Conservation (phyloP, 2,113 vertebrate species). For the Sphyrna mokarran region DNA sequence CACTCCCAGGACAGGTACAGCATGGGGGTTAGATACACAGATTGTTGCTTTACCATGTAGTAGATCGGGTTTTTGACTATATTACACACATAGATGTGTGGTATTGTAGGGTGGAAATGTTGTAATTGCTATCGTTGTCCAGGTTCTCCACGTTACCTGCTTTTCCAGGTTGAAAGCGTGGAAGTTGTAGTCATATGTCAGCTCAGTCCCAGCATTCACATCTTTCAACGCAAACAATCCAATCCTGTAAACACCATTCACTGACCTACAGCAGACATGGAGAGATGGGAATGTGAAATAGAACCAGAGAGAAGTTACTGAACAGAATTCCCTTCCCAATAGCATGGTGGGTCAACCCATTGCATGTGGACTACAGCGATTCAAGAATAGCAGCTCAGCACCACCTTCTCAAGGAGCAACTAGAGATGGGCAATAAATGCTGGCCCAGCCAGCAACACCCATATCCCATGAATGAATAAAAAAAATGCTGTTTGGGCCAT, state of each 20-base stretch:
- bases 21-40: background rate
- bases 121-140: background rate
- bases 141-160: slow-evolving; percentile 62
- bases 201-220: slow-evolving; percentile 81
- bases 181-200: slow-evolving; percentile 98
- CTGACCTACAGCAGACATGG: slow-evolving; percentile 64
- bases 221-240: slow-evolving; percentile 92
- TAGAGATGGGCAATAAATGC: no score
- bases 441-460: no score
- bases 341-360: no score
- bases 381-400: no score
- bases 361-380: no score
- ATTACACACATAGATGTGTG: background rate
- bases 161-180: slow-evolving; percentile 96
- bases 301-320: no score
- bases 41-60: background rate
- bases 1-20: no score
- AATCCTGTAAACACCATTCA: slow-evolving; percentile 92
- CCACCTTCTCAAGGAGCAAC: no score
- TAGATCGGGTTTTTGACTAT: background rate
- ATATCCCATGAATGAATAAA: no score
- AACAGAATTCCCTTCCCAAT: no score
- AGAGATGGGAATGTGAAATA: background rate
- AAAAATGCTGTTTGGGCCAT: no score
- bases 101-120: background rate